Base-by-base conservation (phyloP, 2,888 invertebrate species). In the Allygus modestus region DNA sequence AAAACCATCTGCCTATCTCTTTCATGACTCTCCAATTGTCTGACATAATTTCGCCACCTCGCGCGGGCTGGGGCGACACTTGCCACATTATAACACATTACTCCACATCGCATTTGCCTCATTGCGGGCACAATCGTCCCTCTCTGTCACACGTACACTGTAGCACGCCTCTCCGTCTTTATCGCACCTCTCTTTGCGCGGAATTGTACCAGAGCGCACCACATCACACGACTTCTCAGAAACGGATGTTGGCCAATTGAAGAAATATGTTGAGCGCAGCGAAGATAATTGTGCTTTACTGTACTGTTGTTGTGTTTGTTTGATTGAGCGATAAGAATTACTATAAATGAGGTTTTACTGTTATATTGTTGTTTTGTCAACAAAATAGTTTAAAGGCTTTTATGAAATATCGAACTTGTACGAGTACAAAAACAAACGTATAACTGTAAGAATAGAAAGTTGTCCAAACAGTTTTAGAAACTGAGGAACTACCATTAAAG, bases 181-280 rank as follows among this genome's bases (percentile, higher is more conserved):
- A 4, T 46, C 46, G 46, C 46, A 46, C 46, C 46, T 54, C 46
- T 46, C 46, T 46, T n/a, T 46, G 46, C 46, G 17, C 46, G 11
- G n/a, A 15, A 51, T 51, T 17, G 51, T 54, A 15, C 17, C 54
- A n/a, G 20, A 23, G 54, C n/a, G 46, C 7, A 17, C 46, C 17
- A 46, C 46, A 46, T n/a, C n/a, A n/a, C n/a, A 46, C 46, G 7
- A 46, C 54, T 54, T 54, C 54, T 54, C 20, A 23, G 54, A 54
- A 54, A 54, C 54, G 20, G 20, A 54, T 54, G 54, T 54, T 23
- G 54, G 54, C 11, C 54, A 54, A 54, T 46, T 23, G 54, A 54
- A 54, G 20, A 54, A 54, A 54, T 54, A 20, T 54, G 51, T 51
- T 51, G 12, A 15, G 54, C 23, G 23, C 23, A 2, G 54, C 20